Base-by-base conservation (phyloP, 2,797 vertebrate genomes). In the Oreonectes daqikongensis region DNA sequence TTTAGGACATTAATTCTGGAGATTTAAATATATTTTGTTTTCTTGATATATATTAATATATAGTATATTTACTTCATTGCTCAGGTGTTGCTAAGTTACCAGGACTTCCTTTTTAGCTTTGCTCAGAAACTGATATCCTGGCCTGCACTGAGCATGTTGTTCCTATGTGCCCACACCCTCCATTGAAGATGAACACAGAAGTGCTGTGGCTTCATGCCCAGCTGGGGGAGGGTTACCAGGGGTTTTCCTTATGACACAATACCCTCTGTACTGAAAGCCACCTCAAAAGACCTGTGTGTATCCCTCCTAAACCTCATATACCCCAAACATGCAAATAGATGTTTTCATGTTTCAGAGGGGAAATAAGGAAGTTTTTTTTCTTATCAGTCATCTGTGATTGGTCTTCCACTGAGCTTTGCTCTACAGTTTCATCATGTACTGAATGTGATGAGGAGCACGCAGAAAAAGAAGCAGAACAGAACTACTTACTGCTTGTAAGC, bases 161-260 rank as follows among this genome's bases (percentile, higher is more conserved):
- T 80, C 69, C 69, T 67, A 24, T 70, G 40, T 52, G 66, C 75
- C 80, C 71, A 71, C 80, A 44, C 80, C 66, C 61, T 78, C 52
- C 40, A 67, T 53, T 72, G 68, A 71, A 30, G 68, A 67, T 52
- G 66, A 75, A 71, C 59, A 15, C 32, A 40, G n/a, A 22, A 32
- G 6, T 20, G 22, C 72, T 57, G 22, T 70, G 79, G 79, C 74
- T 32, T 20, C 40, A 10, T 71, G 30, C 72, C 42, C 50, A 30
- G 42, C 40, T 57, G 40, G 67, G 59, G 38, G 40, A 70, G 30
- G 60, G 67, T 67, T 68, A 32, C n/a, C 35, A 60, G 73, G 74
- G 79, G 40, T 40, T 80, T 80, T 59, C n/a, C 38, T 76, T 20
- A 24, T 76, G 68, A 70, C 68, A 28, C 46, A 69, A 70, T 70